These are phyloP conservation scores for Hycleus cichorii DNA, from an alignment of 1,140 invertebrate genomes.

Conservation along the genomic window DNA sequence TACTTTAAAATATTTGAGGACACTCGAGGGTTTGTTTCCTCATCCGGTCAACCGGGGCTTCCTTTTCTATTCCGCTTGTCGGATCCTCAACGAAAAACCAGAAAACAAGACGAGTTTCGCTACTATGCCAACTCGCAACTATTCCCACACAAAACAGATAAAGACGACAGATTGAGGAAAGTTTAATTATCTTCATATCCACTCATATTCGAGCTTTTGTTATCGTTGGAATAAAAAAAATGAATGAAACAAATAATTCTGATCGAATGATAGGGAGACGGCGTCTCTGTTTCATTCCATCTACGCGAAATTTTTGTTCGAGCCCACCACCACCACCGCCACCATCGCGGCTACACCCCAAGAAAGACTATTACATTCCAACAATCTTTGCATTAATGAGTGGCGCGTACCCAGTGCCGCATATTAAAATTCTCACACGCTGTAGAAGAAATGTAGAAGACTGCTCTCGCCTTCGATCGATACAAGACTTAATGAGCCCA, in stretches of 20 bases:
- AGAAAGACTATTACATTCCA: conserved; percentile 30
- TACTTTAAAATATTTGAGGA: conserved; percentile 33
- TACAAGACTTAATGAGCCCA: conserved; percentile 34
- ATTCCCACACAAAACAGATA: no score
- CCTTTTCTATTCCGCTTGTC: conserved; percentile 8
- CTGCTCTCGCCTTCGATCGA: conserved; percentile 25
- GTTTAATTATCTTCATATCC: no score
- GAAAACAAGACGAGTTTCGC: no score
- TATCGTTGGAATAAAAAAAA: no score
- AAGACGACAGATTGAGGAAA: no score
- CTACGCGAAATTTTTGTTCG: no score
- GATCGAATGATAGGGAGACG: no score
- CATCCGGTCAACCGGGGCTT: conserved; percentile 32
- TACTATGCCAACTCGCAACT: no score
- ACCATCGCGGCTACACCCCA: not conserved
- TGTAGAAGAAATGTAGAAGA: conserved; percentile 31
- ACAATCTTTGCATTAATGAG: conserved; percentile 33
- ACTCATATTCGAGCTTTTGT: no score
- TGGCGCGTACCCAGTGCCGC: conserved; percentile 29
- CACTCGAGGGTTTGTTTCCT: conserved; percentile 32
- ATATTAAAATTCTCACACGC: conserved; percentile 33
- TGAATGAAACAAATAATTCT: no score
- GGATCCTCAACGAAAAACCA: not conserved
- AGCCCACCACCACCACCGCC: no score
- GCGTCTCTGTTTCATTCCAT: no score